Base-by-base conservation (phyloP, 2,888 invertebrate genomes). In the Ichneumon xanthorius region DNA sequence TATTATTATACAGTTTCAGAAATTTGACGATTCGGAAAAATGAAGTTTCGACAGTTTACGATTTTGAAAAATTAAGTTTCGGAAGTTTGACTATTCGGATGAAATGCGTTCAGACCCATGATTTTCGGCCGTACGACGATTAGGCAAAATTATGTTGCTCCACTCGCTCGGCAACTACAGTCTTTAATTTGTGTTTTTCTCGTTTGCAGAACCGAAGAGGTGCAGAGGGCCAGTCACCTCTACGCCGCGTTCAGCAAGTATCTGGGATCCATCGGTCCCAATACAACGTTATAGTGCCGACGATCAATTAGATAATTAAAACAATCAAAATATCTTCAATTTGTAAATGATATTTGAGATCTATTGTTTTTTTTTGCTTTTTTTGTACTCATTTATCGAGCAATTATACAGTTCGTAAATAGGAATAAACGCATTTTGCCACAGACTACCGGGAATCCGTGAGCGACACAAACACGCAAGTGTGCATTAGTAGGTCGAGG, bases 171-270 rank as follows among this genome's bases (percentile, higher is more conserved):
- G 33, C 33, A 40, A 40, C 11, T 11, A 40, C 1, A 40, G 3
- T 40, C 11, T 40, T 40, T 40, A 40, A 40, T 40, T 40, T 40
- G 6, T 61, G 7, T 72, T 75, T 72, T 61, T 50, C 14, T 73
- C n/a, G 68, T 81, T 90, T 90, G 4, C 84, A 93, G 92, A 80
- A 90, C 91, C n/a, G 92, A 93, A 67, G 92, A 93, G 87, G 91
- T 92, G 22, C 92, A 93, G 82, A 89, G 92, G 80, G 92, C 91
- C 4, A 90, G 90, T 71, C 92, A 92, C 48, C 90, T 93, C 16
- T 93, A 93, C 80, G 90, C 92, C 16, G 93, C 93, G 9, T 91
- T 93, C 72, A 92, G 88, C 68, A 93, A 93, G 80, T 85, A 85
- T 71, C 87, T 93, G 26, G 92, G 91, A 67, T 89, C 92, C 3